Conservation (phyloP, 2,888 invertebrate species). For the Metacarcinus magister region DNA sequence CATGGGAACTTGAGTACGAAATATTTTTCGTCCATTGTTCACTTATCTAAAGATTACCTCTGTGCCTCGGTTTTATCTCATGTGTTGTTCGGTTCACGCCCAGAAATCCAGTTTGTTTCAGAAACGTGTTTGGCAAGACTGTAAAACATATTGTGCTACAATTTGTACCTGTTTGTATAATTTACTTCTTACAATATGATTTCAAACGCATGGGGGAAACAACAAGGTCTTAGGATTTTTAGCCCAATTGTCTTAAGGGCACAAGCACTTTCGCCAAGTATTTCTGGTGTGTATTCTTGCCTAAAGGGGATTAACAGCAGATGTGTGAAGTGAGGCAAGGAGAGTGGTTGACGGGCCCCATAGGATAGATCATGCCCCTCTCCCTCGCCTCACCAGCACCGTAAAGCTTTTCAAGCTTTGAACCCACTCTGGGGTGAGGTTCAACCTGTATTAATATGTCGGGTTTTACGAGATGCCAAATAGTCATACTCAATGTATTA, state of each 20-base stretch:
- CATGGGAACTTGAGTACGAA: not conserved
- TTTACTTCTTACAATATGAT: slow-evolving; percentile 60
- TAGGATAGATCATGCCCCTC: not conserved
- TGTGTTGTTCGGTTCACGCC: not conserved
- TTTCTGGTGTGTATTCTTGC: not conserved
- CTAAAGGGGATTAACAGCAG: not conserved
- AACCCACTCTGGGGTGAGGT: slow-evolving; percentile 16
- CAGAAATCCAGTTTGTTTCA: not conserved
- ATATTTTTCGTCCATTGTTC: not conserved
- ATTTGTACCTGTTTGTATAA: slow-evolving; percentile 78
- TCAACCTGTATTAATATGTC: slow-evolving; percentile 18
- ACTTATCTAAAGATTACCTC: not conserved
- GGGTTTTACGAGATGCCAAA: slow-evolving; percentile 74
- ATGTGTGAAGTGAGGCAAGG: not conserved
- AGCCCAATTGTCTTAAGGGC: not conserved
- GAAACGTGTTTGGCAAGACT: slow-evolving; percentile 57
- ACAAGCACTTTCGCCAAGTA: not conserved
- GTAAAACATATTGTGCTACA: slow-evolving; percentile 71
- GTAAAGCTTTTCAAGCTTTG: not conserved
- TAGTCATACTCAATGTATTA: slow-evolving; percentile 60
- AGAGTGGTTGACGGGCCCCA: not conserved
- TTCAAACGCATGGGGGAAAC: not conserved
- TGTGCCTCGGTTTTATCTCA: not conserved
- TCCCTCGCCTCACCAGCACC: not conserved
- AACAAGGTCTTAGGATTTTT: slow-evolving; percentile 18